Conservation (phyloP, 2,888 invertebrate species). For the Rotaria socialis region DNA sequence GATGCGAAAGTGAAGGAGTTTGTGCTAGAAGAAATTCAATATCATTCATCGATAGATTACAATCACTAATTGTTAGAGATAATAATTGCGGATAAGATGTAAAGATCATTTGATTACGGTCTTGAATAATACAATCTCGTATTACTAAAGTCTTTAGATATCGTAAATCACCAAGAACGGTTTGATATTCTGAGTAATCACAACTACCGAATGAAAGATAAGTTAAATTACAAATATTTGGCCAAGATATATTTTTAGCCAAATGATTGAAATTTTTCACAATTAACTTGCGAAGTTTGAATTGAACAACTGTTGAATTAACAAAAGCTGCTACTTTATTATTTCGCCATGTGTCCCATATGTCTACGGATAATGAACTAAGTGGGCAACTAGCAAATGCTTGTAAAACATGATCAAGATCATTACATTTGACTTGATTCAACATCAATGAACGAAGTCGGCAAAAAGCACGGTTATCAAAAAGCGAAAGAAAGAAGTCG, state of each 20-base stretch:
- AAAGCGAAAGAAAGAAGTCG: too few relatives aligned
- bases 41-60: neutral
- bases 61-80: neutral
- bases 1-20: neutral
- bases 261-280: neutral
- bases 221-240: neutral
- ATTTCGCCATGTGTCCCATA: too few relatives aligned
- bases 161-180: neutral
- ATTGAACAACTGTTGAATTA: too few relatives aligned
- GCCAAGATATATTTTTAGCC: neutral
- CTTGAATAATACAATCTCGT: neutral
- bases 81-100: neutral
- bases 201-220: neutral
- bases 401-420: too few relatives aligned
- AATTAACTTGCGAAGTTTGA: neutral
- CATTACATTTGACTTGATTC: too few relatives aligned
- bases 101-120: neutral
- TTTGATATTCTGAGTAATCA: neutral
- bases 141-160: neutral
- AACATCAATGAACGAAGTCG: too few relatives aligned
- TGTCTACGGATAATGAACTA: too few relatives aligned
- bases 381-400: too few relatives aligned
- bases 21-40: neutral
- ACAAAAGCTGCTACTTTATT: too few relatives aligned
- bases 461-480: too few relatives aligned